Conservation (phyloP, 2,113 vertebrate species). For the Phyllostomus discolor region DNA sequence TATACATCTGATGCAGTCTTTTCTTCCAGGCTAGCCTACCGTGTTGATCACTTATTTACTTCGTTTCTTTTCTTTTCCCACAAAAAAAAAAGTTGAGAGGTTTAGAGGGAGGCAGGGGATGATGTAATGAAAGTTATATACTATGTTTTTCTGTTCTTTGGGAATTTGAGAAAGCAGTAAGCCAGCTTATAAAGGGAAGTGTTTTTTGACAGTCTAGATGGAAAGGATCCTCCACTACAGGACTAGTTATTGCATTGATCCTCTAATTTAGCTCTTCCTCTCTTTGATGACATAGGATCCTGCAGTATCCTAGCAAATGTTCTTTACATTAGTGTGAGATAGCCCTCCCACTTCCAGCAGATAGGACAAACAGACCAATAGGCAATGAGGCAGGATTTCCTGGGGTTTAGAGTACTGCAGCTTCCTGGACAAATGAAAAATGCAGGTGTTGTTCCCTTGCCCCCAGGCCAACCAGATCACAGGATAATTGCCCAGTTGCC, state of each 20-base stretch:
- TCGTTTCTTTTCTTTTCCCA: neutral
- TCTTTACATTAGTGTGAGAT: neutral
- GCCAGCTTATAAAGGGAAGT: neutral
- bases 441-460: neutral
- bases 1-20: neutral
- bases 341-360: neutral
- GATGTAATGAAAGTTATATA: neutral
- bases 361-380: neutral
- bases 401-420: neutral
- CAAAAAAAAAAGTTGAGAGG: neutral
- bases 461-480: neutral
- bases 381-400: neutral
- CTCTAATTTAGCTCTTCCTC: neutral
- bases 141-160: slow-evolving; percentile 29
- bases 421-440: slow-evolving; percentile 7
- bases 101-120: neutral
- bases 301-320: neutral
- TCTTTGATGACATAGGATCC: neutral
- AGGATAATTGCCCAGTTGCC: neutral
- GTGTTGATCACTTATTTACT: neutral
- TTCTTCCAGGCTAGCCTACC: neutral
- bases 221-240: neutral
- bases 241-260: neutral
- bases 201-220: neutral
- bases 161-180: slow-evolving; percentile 1